phyloP scores from a whole-genome alignment of 2,113 vertebrate genomes.

The Tinamus guttatus region DNA sequence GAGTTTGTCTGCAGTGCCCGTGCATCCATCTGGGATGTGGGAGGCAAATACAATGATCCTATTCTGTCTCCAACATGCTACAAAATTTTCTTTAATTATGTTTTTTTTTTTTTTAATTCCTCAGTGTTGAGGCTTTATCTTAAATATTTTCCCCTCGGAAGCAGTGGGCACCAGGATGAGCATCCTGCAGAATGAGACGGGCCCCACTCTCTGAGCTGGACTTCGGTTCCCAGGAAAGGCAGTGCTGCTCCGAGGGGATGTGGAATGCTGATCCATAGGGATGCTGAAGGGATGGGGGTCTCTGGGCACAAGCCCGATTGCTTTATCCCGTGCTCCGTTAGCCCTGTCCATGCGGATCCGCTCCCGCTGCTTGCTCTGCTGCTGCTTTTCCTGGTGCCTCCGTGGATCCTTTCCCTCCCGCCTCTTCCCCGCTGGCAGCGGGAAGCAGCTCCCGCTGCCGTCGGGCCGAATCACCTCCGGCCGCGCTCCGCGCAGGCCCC shows the following conservation, averaged over 20 bases:
- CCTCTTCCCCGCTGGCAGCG: accelerated
- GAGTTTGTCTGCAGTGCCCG: slow-evolving; percentile 25
- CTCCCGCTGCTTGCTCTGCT: background rate
- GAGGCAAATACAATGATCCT: slow-evolving; percentile 71
- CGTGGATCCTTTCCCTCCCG: background rate
- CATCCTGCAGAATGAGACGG: accelerated
- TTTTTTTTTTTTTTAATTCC: background rate
- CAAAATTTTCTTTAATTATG: background rate
- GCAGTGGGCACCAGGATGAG: background rate
- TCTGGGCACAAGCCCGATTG: no score
- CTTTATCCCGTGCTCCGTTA: no score
- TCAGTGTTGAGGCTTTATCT: accelerated
- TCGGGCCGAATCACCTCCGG: background rate
- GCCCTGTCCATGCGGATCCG: background rate
- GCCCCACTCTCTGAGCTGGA: background rate
- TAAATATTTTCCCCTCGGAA: background rate
- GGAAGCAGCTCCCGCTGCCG: accelerated
- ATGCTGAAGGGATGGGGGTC: background rate
- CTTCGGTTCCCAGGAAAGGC: background rate
- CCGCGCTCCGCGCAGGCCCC: no score
- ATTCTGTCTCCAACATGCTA: slow-evolving; percentile 18
- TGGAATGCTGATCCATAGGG: accelerated
- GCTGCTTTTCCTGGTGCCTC: no score
- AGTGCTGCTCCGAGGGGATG: background rate
- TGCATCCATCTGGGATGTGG: slow-evolving; percentile 78